Percentiles rank a stretch among this genome's conserved stretches.
Evolutionary conservation across 1,140 invertebrate genomes (phyloP).

Genomic region (Gryllus bimaculatus): DNA sequence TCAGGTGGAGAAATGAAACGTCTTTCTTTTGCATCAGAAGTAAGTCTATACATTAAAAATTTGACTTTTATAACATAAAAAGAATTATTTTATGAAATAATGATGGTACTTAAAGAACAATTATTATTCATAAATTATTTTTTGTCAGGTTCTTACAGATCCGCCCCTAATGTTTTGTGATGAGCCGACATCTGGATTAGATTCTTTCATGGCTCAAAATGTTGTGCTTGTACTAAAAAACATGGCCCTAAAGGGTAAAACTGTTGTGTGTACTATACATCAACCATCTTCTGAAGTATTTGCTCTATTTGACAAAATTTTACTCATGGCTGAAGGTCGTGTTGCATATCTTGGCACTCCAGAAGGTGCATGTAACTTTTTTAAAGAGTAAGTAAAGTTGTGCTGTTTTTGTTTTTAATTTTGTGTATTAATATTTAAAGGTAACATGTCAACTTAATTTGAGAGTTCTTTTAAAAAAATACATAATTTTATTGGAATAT

Average conservation of each 20-base stretch:
- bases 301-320: constrained; percentile 81
- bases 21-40: constrained; percentile 91
- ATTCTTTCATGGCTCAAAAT: constrained; percentile 80
- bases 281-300: constrained; percentile 93
- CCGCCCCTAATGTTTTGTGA: constrained; percentile 94
- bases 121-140: neutral
- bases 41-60: constrained; percentile 31
- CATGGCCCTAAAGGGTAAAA: constrained; percentile 74
- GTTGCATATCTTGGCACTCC: constrained; percentile 81
- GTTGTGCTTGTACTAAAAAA: constrained; percentile 76
- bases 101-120: no score
- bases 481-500: neutral
- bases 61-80: no score
- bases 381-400: constrained; percentile 54
- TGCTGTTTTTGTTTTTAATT: neutral
- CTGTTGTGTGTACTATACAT: constrained; percentile 89
- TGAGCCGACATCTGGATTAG: constrained; percentile 86
- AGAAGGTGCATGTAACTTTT: constrained; percentile 69
- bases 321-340: constrained; percentile 85
- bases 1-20: constrained; percentile 94
- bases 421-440: neutral
- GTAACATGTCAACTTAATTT: no score
- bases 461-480: neutral
- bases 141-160: constrained; percentile 67
- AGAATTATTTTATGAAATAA: no score